Evolutionary conservation across 2,888 invertebrate species (phyloP).

Genomic region (Acrocyrtus sp.): DNA sequence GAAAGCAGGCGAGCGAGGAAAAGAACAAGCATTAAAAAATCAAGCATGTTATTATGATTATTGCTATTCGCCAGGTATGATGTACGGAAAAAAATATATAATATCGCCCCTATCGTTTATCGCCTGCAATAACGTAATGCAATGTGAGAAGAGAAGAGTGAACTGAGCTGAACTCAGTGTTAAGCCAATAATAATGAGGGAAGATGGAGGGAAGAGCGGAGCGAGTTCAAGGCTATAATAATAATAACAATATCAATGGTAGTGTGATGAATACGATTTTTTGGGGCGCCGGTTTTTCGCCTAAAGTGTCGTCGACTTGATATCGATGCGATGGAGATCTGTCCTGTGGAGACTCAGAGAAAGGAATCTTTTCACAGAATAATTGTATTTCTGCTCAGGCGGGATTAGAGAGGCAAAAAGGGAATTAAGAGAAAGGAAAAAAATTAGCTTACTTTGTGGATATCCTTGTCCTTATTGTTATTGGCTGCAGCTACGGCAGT

Average conservation of each 20-base stretch:
- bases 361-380: conserved; percentile 38
- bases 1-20: conserved; percentile 13
- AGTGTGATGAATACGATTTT: conserved; percentile 23
- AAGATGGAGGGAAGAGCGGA: conserved; percentile 4
- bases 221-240: conserved; percentile 48
- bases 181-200: conserved; percentile 26
- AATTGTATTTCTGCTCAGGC: conserved; percentile 8
- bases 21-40: conserved; percentile 34
- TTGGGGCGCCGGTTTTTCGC: conserved; percentile 62
- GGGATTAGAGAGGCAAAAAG: conserved; percentile 11
- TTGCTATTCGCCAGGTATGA: conserved; percentile 20
- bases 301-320: conserved; percentile 60
- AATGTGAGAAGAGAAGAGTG: no score
- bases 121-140: no score
- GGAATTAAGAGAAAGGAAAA: conserved; percentile 4
- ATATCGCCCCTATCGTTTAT: no score
- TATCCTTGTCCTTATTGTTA: conserved; percentile 53
- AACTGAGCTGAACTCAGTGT: background rate
- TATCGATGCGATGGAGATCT: conserved; percentile 62
- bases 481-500: conserved; percentile 60
- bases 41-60: conserved; percentile 47
- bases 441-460: conserved; percentile 55
- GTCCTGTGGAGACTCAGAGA: conserved; percentile 57
- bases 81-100: conserved; percentile 8
- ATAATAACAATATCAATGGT: conserved; percentile 29